Evolutionary conservation across 2,888 invertebrate genomes (phyloP).

Genomic region (Teleogryllus oceanicus): DNA sequence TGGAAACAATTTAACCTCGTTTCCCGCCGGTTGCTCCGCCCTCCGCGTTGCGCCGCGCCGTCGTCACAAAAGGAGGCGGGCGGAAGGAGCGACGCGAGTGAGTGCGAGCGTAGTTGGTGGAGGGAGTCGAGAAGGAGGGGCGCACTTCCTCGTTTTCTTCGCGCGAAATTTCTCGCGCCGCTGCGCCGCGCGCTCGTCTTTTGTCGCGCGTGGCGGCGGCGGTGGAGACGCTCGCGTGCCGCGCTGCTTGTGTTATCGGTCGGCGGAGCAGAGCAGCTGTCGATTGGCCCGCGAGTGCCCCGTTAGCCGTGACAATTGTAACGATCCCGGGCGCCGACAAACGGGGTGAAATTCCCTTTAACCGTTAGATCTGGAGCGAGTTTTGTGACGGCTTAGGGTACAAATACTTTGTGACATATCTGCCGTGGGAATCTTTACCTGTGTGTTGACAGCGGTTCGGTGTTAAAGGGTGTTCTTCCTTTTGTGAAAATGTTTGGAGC

Average conservation of each 20-base stretch:
- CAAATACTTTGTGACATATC: not conserved
- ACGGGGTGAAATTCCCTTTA: not conserved
- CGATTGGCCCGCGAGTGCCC: not conserved
- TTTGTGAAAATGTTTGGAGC: too few species aligned
- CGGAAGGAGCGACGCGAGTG: too few species aligned
- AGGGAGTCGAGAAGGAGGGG: too few species aligned
- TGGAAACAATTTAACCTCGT: slow-evolving; percentile 18
- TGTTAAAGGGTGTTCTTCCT: too few species aligned
- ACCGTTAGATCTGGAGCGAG: not conserved
- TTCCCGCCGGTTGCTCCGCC: not conserved
- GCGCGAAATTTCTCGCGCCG: too few species aligned
- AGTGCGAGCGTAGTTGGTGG: too few species aligned
- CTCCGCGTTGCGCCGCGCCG: not conserved
- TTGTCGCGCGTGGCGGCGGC: not conserved
- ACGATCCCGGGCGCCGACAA: not conserved
- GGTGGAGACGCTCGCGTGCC: not conserved
- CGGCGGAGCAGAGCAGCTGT: not conserved
- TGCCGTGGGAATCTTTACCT: not conserved
- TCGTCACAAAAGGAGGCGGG: too few species aligned
- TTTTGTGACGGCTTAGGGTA: not conserved
- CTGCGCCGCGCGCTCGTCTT: too few species aligned
- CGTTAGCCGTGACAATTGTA: not conserved
- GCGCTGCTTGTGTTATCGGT: not conserved
- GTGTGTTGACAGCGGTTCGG: too few species aligned
- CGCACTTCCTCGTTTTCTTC: too few species aligned